Conservation (phyloP, 2,888 invertebrate genomes). For the Eupithecia pulchellata region DNA sequence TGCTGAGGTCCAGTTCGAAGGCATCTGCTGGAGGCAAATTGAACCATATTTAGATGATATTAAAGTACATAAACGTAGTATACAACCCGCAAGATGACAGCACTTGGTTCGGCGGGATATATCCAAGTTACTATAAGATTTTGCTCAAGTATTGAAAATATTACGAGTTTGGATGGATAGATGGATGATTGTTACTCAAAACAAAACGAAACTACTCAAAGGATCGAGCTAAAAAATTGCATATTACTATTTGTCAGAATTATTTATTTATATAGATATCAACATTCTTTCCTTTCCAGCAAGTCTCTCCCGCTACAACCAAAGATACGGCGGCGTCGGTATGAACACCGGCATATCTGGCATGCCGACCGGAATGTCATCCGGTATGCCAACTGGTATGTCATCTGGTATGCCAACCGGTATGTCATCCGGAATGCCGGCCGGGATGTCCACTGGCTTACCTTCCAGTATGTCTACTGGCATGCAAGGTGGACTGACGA, state of each 20-base stretch:
- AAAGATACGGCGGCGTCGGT: constrained; percentile 84
- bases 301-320: constrained; percentile 87
- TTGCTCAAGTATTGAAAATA: no score
- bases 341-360: constrained; percentile 48
- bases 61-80: no score
- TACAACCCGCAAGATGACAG: constrained; percentile 8
- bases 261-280: no score
- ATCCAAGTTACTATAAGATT: no score
- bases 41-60: background rate
- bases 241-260: no score
- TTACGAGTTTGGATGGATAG: no score
- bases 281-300: constrained; percentile 58
- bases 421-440: constrained; percentile 23
- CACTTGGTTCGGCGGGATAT: background rate
- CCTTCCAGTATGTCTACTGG: constrained; percentile 18
- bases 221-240: no score
- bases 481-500: constrained; percentile 18
- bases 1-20: constrained; percentile 92
- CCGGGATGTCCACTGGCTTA: constrained; percentile 59
- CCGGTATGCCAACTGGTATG: constrained; percentile 59
- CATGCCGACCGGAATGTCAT: constrained; percentile 53
- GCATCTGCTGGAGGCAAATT: constrained; percentile 78
- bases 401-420: constrained; percentile 26
- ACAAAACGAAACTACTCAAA: no score
- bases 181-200: no score